Evolutionary conservation across 1,140 invertebrate species (phyloP), one percentile per base, ranked within the genome.

Genomic region (Lasaia peninsularis): DNA sequence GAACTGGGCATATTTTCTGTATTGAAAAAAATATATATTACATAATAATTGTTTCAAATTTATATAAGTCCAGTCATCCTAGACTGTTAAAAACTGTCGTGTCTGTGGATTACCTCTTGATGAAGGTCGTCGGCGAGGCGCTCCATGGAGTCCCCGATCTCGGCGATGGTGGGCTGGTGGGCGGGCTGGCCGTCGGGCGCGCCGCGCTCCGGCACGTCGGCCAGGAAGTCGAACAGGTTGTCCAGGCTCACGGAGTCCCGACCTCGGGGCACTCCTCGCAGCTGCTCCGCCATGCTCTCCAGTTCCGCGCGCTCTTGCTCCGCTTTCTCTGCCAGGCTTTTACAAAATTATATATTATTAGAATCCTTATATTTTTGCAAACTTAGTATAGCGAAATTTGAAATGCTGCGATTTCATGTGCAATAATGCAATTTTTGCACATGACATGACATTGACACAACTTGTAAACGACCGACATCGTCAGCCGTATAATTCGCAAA

Each of bases 191-290:
- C 84, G 58, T 89, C 88, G 3, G 91, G 86, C 6, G 84, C 82
- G 37, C 88, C 83, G 35, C 88, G 80, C 81, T 92, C 89, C 11
- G 96, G 94, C 11, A 96, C 93, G 60, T 97, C 96, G 0, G 95
- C 95, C 7, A 98, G 89, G 79, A 98, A 98, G 49, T 96, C 96
- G 86, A 98, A 98, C 69, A 98, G 91, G 87, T 97, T 97, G 80
- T 98, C 97, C 51, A 98, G 90, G 79, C 98, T 96, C 0, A 98
- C 94, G 0, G 95, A 95, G 57, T 95, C 92, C 91, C 89, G 8
- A 72, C 68, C 0, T 67, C 71, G 31, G 62, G 24, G 69, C 56
- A 31, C 70, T 69, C 74, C 82, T 0, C 84, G 79, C 1, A 87
- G 63, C 31, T 87, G 82, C 40, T 78, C 82, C 34, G 84, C 82